Evolutionary conservation across 2,797 vertebrate genomes (phyloP), one percentile per base, ranked within the genome.

Genomic region (Vipera latastei): DNA sequence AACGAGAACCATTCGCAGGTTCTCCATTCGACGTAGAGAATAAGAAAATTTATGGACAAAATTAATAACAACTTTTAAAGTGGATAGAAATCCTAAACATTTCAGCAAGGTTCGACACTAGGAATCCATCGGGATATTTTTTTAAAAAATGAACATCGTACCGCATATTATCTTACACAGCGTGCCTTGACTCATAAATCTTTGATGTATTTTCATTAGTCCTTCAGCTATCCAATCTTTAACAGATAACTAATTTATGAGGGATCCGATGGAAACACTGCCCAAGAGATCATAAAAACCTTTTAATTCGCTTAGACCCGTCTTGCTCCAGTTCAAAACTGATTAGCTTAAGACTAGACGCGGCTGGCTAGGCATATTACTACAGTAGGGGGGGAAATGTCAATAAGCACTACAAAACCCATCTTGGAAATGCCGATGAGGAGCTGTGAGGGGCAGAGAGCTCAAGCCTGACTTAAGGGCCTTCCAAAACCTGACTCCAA

Each of bases 21-120:
- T 61, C 32, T 89, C 89, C 92, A 51, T 48, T 93, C 91, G 85
- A 48, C 94, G 88, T 53, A 6, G 78, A 73, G 38, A 44, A 89
- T 92, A 88, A 2, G 0, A 90, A 89, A 91, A 95, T 94, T 32
- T 1, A 90, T 57, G 78, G 94, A 86, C 48, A 6, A 87, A 86
- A 38, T 95, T 90, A 93, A 73, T 95, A 93, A 83, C 91, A 92
- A 25, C 48, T 56, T 91, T 73, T 60, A 88, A 88, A 61, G 89
- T 61, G 26, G 73, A 88, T 53, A 16, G 56, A 18, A 88, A 91
- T 51, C 44, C 55, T 38, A 26, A 90, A 60, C 44, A 38, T 28
- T 56, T 20, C 32, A 38, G 6, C 38, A 38, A 8, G 63, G n/a
- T 0, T 61, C 0, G 26, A 65, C 0, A n/a, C n/a, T 73, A 32